Base-by-base conservation (phyloP, 2,113 vertebrate genomes). In the Eubucco bourcierii region DNA sequence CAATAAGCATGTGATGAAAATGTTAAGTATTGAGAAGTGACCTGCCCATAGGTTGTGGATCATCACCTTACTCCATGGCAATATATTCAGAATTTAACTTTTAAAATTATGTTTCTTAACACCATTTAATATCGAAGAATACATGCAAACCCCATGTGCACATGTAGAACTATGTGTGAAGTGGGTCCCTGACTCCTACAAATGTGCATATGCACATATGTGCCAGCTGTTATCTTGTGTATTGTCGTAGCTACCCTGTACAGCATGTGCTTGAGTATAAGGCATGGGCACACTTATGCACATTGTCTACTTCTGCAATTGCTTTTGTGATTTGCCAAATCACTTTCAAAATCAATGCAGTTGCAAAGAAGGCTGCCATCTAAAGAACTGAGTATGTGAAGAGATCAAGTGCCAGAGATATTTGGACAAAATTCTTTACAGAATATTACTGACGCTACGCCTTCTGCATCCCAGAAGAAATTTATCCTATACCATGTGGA, bases 171-270 rank as follows among this genome's bases (percentile, higher is more conserved):
- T 9, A 23, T 4, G 12, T 52, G 27, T n/a, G 56, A 72, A 84
- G 39, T 59, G 23, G 20, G 13, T 15, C 47, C 59, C 41, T 63
- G 50, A 10, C 31, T 41, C 44, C 55, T 50, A 1, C 33, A 52
- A 56, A 46, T 25, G 15, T 58, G 27, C n/a, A 2, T 10, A 13
- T 25, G 17, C 16, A 15, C 2, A 2, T 41, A 7, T 9, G 10
- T 34, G 9, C 15, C 31, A 31, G 28, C 34, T 10, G 20, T 28
- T 31, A 33, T 28, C 2, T 10, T 15, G 37, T 27, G 1, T 17
- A 4, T 25, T 39, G 0, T 14, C 39, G 2, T 7, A 7, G 4
- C 2, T 31, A 7, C 9, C 12, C 9, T 13, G 25, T 9, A 23
- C 1, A 39, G 15, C 4, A 3, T 23, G 18, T n/a, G 33, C 27